A percentile compares a stretch with the other conserved stretches of the same genome.
These are phyloP conservation scores for Heliconius himera DNA, from an alignment of 1,140 invertebrate species.

Conservation along the genomic window DNA sequence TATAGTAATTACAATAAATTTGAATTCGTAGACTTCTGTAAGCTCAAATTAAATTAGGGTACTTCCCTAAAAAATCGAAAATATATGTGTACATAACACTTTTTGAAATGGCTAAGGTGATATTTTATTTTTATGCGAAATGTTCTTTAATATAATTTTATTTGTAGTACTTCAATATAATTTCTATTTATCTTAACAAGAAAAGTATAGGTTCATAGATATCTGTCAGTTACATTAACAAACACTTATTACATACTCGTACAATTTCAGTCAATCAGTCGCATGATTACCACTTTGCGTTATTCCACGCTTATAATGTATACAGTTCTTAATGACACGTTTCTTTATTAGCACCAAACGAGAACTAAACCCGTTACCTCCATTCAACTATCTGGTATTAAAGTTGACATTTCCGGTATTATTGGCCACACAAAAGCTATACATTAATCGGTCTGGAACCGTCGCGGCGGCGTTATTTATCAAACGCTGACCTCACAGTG, in stretches of 20 bases:
- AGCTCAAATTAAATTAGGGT: not conserved
- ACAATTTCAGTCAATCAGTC: not conserved
- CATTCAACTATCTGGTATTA: not conserved
- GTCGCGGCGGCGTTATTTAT: constrained; percentile 32
- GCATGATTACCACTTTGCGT: not conserved
- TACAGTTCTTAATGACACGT: not conserved
- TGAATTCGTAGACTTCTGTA: not conserved
- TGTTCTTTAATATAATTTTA: not conserved
- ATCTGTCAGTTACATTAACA: not conserved
- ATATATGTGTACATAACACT: not conserved
- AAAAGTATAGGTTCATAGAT: not conserved
- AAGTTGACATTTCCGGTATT: constrained; percentile 5
- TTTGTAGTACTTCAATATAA: not conserved
- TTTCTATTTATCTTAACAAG: not conserved
- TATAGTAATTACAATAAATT: not conserved
- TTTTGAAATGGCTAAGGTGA: not conserved
- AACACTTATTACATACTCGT: not conserved
- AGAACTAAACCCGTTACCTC: not conserved
- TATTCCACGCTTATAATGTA: not conserved
- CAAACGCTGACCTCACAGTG: constrained; percentile 34
- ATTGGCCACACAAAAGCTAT: constrained; percentile 13
- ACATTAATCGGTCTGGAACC: constrained; percentile 6
- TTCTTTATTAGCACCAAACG: constrained; percentile 1
- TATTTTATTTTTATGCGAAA: not conserved
- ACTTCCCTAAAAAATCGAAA: not conserved